Conservation (phyloP, 1,140 invertebrate species). For the Neodiprion lecontei region DNA sequence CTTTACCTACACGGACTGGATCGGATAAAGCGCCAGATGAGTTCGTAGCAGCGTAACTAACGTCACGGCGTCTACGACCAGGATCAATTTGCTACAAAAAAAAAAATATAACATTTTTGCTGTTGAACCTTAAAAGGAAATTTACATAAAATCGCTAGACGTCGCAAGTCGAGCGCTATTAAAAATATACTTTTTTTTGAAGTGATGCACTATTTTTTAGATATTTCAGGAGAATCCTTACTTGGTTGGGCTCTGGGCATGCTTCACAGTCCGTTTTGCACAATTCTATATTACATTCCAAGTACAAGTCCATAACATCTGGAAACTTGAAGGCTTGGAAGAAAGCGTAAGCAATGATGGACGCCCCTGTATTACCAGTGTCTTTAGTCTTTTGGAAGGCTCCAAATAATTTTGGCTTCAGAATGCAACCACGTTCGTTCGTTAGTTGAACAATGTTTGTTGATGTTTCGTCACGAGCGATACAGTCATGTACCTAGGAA, state of each 20-base stretch:
- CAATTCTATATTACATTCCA: constrained; percentile 85
- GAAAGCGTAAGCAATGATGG: constrained; percentile 80
- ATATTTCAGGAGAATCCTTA: constrained; percentile 28
- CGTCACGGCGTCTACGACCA: constrained; percentile 63
- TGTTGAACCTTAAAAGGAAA: background rate
- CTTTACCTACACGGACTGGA: constrained; percentile 67
- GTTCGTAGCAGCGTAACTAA: constrained; percentile 57
- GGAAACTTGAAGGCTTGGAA: constrained; percentile 91
- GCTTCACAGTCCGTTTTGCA: constrained; percentile 82
- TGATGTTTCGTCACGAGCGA: constrained; percentile 73
- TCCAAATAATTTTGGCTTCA: constrained; percentile 84
- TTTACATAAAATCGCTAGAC: background rate
- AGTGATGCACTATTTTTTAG: background rate
- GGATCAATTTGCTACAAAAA: constrained; percentile 66
- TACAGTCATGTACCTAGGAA: constrained; percentile 72
- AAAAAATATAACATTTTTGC: constrained; percentile 8
- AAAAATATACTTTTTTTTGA: constrained; percentile 1
- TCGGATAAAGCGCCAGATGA: constrained; percentile 57
- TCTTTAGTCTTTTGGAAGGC: constrained; percentile 81
- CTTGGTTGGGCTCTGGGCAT: constrained; percentile 72
- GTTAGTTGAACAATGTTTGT: constrained; percentile 74
- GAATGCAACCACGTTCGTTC: constrained; percentile 78
- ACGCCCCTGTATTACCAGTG: constrained; percentile 76
- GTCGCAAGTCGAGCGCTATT: background rate
- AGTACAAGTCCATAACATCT: constrained; percentile 83